Percentiles rank a stretch among this genome's conserved stretches.
phyloP scores from a whole-genome alignment of 2,797 vertebrate species.

The Natrix natrix region DNA sequence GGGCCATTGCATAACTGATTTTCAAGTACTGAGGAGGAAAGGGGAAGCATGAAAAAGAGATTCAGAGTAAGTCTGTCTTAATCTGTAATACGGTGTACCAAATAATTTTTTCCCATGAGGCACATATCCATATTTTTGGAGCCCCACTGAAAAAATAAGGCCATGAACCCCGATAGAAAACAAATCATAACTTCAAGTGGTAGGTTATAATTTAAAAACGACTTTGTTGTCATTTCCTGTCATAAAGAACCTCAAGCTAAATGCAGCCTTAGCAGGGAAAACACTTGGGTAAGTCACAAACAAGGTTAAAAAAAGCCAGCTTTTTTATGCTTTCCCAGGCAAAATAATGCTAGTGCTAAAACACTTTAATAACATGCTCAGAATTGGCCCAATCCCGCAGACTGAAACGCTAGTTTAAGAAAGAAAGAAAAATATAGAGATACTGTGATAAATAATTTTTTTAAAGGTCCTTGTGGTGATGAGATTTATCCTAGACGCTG shows the following conservation, averaged over 20 bases:
- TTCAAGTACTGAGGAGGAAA: not conserved
- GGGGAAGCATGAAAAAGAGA: not conserved
- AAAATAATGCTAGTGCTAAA: slow-evolving; percentile 5
- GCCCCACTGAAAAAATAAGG: not conserved
- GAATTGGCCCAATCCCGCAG: not conserved
- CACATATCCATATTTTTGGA: not conserved
- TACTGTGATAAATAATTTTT: not conserved
- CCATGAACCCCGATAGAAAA: not conserved
- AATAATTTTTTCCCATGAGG: not conserved
- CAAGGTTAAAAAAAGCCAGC: not conserved
- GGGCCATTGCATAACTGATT: not conserved
- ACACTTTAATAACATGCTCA: not conserved
- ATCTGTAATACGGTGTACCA: not conserved
- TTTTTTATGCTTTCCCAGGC: slow-evolving; percentile 24
- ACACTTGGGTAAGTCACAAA: slow-evolving; percentile 1
- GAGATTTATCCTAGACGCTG: not conserved
- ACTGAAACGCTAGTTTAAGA: not conserved
- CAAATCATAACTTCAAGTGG: not conserved
- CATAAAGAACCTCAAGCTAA: slow-evolving; percentile 19
- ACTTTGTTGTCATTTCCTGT: slow-evolving; percentile 8
- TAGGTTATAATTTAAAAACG: slow-evolving; percentile 20
- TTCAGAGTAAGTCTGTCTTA: not conserved
- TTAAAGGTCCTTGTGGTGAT: not conserved
- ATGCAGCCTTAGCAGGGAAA: slow-evolving; percentile 13
- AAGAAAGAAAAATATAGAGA: not conserved